Evolutionary conservation across 1,140 invertebrate species (phyloP).

Genomic region (Thaumetopoea pityocampa): DNA sequence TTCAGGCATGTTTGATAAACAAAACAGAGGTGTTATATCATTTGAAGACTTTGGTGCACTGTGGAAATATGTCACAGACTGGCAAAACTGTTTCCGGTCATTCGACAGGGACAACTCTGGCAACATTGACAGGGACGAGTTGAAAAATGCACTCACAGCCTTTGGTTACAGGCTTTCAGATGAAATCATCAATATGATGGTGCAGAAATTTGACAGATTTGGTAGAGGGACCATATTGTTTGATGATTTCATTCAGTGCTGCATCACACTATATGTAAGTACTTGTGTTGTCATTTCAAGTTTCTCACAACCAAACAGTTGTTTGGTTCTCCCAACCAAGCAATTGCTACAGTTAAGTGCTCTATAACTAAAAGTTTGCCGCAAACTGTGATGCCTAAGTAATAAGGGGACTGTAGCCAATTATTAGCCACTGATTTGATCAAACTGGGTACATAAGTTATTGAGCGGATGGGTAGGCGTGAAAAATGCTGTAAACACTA

Average conservation of each 20-base stretch:
- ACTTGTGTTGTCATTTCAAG: slow-evolving; percentile 47
- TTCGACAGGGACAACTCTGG: slow-evolving; percentile 97
- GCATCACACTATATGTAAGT: slow-evolving; percentile 94
- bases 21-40: slow-evolving; percentile 91
- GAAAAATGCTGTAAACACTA: no score
- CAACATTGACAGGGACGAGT: slow-evolving; percentile 94
- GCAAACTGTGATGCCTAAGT: no score
- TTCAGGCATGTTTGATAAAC: slow-evolving; percentile 97
- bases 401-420: no score
- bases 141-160: slow-evolving; percentile 91
- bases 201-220: slow-evolving; percentile 95
- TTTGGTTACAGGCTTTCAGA: slow-evolving; percentile 97
- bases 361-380: no score
- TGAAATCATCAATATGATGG: slow-evolving; percentile 85
- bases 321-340: no score
- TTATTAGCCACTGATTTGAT: no score
- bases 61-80: slow-evolving; percentile 99
- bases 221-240: slow-evolving; percentile 95
- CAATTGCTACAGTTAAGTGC: no score
- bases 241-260: slow-evolving; percentile 99
- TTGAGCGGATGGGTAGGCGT: no score
- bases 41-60: slow-evolving; percentile 97
- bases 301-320: no score
- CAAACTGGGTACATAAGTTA: no score
- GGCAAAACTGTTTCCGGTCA: slow-evolving; percentile 96